Base-by-base conservation (phyloP, 2,797 vertebrate species). In the Gastrophryne carolinensis region DNA sequence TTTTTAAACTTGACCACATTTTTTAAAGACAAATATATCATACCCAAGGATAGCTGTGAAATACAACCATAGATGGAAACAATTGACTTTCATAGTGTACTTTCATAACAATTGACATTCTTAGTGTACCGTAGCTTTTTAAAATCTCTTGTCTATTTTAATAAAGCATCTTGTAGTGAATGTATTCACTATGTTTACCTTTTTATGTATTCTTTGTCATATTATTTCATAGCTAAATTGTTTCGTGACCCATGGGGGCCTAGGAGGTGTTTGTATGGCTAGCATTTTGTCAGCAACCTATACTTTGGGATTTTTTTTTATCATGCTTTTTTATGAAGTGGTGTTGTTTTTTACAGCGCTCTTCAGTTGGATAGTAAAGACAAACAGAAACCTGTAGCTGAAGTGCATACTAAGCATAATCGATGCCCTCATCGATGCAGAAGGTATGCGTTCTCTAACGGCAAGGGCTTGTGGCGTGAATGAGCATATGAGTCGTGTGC, bases 301-400 rank as follows among this genome's bases (percentile, higher is more conserved):
- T 66, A 27, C n/a, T 39, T 7, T 57, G 23, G 11, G 64, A 37
- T 5, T 5, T 47, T 9, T 47, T 9, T 13, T 65, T 24, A 77
- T 58, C 57, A 44, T 54, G 65, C 63, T 63, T 78, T n/a, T 78
- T 78, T 72, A 78, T 65, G 68, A 52, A 78, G 75, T 78, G 75
- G 67, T 78, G 75, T 78, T 78, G 67, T 78, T 71, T 78, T 58
- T 78, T 78, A 72, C 75, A 78, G 75, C 60, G 67, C 67, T 57
- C 61, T 50, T 72, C 75, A 64, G 32, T 57, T 57, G 75, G 75
- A 78, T 78, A 78, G 75, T 78, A 57, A 60, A 65, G 65, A 78
- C 52, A 71, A 24, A 56, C 67, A 64, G 58, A 78, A 78, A 65
- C 75, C 60, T 62, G 37, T 72, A 72, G 60, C 58, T 65, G 75